phyloP scores from a whole-genome alignment of 2,888 invertebrate species.

The Urechis unicinctus region DNA sequence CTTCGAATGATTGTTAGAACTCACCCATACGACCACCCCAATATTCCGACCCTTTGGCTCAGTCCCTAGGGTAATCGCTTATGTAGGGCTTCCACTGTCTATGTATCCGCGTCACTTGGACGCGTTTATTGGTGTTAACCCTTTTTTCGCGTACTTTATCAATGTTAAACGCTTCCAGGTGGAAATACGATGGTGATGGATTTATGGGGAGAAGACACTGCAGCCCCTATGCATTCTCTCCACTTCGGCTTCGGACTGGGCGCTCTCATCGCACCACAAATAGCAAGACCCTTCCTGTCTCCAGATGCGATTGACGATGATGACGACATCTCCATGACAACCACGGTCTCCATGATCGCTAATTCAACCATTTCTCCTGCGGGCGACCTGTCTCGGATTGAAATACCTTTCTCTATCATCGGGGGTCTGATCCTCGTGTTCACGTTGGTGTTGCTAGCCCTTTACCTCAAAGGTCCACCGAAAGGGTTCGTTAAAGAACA shows the following conservation, averaged over 20 bases:
- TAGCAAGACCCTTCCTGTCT: conserved; percentile 29
- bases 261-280: conserved; percentile 27
- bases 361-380: conserved; percentile 5
- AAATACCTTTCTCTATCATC: conserved; percentile 23
- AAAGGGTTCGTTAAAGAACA: not conserved
- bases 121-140: no score
- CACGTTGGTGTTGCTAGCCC: conserved; percentile 20
- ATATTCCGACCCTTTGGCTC: no score
- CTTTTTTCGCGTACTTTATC: no score
- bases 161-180: no score
- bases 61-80: no score
- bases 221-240: conserved; percentile 28
- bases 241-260: conserved; percentile 36
- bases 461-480: conserved; percentile 16
- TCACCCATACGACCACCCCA: no score
- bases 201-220: conserved; percentile 29
- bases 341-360: not conserved
- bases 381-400: conserved; percentile 23
- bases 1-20: no score
- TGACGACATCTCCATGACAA: not conserved
- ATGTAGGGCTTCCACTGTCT: conserved; percentile 1
- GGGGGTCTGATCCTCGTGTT: conserved; percentile 16
- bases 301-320: not conserved
- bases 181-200: conserved; percentile 27
- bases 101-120: not conserved